A percentile compares a stretch with the other conserved stretches of the same genome.
These are phyloP conservation scores for Macrosoma leucophasiata DNA, from an alignment of 2,888 invertebrate genomes.

Conservation along the genomic window DNA sequence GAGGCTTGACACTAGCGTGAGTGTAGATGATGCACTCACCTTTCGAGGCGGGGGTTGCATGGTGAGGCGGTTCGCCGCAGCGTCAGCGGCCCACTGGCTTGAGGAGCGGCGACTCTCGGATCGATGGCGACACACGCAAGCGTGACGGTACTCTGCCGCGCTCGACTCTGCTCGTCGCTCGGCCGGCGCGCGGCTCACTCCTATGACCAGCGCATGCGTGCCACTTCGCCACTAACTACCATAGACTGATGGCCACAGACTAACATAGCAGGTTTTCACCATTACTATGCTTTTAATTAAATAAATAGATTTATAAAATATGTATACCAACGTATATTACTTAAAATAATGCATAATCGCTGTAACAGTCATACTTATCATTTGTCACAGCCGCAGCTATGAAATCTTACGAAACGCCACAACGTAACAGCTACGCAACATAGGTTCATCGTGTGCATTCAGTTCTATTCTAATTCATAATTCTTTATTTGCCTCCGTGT, in stretches of 20 bases:
- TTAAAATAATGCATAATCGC: too few relatives aligned
- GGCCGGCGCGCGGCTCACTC: slow-evolving; percentile 31
- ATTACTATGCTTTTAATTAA: too few relatives aligned
- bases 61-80: slow-evolving; percentile 42
- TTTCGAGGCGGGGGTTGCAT: slow-evolving; percentile 93
- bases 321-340: too few relatives aligned
- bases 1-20: too few relatives aligned
- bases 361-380: too few relatives aligned
- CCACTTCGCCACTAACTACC: slow-evolving; percentile 16
- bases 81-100: slow-evolving; percentile 28
- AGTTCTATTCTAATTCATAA: too few relatives aligned
- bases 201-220: slow-evolving; percentile 31
- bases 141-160: slow-evolving; percentile 44
- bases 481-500: too few relatives aligned
- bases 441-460: too few relatives aligned
- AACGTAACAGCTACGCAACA: too few relatives aligned
- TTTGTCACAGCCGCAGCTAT: too few relatives aligned
- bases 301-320: too few relatives aligned
- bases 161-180: slow-evolving; percentile 33
- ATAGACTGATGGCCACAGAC: slow-evolving; percentile 22
- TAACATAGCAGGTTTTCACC: slow-evolving; percentile 19
- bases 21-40: slow-evolving; percentile 70
- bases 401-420: too few relatives aligned
- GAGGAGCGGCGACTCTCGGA: slow-evolving; percentile 26
- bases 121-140: slow-evolving; percentile 45